Percentiles rank a stretch among this genome's conserved stretches.
phyloP scores from a whole-genome alignment of 2,113 vertebrate genomes.

The Lethenteron reissneri region DNA sequence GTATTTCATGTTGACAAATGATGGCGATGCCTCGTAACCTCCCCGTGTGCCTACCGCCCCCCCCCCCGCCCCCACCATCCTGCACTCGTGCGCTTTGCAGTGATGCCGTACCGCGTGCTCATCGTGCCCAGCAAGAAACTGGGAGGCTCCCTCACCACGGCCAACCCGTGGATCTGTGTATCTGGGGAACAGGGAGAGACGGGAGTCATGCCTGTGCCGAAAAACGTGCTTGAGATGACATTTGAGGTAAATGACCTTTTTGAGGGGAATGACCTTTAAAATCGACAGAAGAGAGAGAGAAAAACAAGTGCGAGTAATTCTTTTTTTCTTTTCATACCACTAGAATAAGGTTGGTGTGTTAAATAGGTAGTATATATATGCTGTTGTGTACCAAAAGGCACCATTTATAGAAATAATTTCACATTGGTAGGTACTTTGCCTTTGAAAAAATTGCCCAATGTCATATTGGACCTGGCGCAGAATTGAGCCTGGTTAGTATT shows the following conservation, averaged over 20 bases:
- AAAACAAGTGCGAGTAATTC: no score
- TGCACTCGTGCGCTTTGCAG: conserved; percentile 23
- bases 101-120: conserved; percentile 89
- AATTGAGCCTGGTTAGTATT: no score
- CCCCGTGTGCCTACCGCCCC: not conserved
- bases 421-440: no score
- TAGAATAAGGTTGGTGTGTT: no score
- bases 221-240: conserved; percentile 75
- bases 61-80: not conserved
- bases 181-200: conserved; percentile 85
- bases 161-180: conserved; percentile 95
- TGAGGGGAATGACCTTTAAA: no score
- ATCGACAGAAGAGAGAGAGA: no score
- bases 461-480: no score
- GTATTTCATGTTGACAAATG: no score
- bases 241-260: conserved; percentile 49
- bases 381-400: not conserved
- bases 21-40: no score
- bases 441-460: no score
- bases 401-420: no score
- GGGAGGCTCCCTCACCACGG: conserved; percentile 90
- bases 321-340: no score
- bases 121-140: conserved; percentile 86
- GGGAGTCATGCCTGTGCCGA: conserved; percentile 70
- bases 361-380: not conserved